A percentile compares a stretch with the other conserved stretches of the same genome.
Evolutionary conservation across 1,140 invertebrate genomes (phyloP).

Genomic region (Cotesia typhae): DNA sequence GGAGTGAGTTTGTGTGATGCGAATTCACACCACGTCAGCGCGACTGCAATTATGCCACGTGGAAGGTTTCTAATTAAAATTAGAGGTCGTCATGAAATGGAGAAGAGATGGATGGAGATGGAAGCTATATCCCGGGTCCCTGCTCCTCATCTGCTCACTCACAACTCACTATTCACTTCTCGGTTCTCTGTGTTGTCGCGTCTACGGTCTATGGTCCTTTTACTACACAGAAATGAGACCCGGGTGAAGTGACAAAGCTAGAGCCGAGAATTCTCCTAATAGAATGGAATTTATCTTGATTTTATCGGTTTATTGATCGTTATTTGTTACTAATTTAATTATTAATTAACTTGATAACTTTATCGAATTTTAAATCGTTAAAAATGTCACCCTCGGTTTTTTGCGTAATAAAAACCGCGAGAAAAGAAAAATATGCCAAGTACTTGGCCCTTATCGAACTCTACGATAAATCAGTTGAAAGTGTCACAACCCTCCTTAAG

Average conservation of each 20-base stretch:
- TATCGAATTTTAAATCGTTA: too few species aligned
- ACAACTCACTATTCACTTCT: too few species aligned
- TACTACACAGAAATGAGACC: too few species aligned
- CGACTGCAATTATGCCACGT: slow-evolving; percentile 40
- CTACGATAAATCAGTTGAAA: slow-evolving; percentile 26
- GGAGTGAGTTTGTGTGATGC: slow-evolving; percentile 18
- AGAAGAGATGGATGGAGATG: background rate
- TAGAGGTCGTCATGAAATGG: slow-evolving; percentile 34
- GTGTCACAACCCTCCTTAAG: slow-evolving; percentile 20
- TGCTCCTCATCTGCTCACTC: too few species aligned
- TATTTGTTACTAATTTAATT: too few species aligned
- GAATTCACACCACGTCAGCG: slow-evolving; percentile 36
- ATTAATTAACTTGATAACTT: too few species aligned
- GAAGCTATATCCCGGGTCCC: background rate
- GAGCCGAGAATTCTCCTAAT: too few species aligned
- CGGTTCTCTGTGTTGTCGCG: too few species aligned
- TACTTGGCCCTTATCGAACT: slow-evolving; percentile 2
- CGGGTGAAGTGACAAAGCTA: too few species aligned
- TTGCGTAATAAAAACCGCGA: background rate
- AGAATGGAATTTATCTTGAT: too few species aligned
- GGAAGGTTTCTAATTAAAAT: slow-evolving; percentile 44
- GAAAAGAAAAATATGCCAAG: slow-evolving; percentile 19
- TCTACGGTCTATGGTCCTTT: too few species aligned
- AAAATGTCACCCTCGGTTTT: background rate
- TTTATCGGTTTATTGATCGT: too few species aligned